Evolutionary conservation across 2,888 invertebrate species (phyloP).

Genomic region (Aelia acuminata): DNA sequence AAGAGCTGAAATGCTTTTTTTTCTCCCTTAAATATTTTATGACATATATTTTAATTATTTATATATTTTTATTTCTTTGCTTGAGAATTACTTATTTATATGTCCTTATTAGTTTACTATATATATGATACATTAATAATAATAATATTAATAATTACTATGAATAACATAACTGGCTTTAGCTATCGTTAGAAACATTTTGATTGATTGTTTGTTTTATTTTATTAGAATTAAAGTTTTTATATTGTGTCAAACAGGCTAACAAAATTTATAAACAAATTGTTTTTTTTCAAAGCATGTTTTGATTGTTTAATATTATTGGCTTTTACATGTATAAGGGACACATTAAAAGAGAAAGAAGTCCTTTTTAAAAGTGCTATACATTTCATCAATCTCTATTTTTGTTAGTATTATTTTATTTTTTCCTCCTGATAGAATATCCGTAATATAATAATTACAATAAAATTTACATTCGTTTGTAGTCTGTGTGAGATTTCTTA

Average conservation of each 20-base stretch:
- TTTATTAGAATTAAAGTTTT: neutral
- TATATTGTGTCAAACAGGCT: neutral
- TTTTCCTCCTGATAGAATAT: no score
- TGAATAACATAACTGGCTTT: neutral
- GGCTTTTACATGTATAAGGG: no score
- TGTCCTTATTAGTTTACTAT: no score
- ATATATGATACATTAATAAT: neutral
- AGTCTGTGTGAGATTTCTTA: no score
- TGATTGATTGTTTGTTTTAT: neutral
- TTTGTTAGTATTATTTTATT: no score
- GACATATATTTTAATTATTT: constrained; percentile 52
- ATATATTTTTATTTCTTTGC: constrained; percentile 43
- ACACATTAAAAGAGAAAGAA: no score
- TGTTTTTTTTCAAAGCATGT: neutral
- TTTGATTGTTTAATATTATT: neutral
- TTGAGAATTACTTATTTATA: neutral
- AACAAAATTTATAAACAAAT: neutral
- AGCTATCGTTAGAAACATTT: neutral
- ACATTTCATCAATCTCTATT: neutral
- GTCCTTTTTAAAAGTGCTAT: neutral
- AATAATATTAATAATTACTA: neutral
- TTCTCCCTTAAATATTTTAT: constrained; percentile 49
- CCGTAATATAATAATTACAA: no score
- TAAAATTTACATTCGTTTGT: no score
- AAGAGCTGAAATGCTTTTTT: constrained; percentile 22